Conservation (phyloP, 2,113 vertebrate genomes). For the Bufo bufo region DNA sequence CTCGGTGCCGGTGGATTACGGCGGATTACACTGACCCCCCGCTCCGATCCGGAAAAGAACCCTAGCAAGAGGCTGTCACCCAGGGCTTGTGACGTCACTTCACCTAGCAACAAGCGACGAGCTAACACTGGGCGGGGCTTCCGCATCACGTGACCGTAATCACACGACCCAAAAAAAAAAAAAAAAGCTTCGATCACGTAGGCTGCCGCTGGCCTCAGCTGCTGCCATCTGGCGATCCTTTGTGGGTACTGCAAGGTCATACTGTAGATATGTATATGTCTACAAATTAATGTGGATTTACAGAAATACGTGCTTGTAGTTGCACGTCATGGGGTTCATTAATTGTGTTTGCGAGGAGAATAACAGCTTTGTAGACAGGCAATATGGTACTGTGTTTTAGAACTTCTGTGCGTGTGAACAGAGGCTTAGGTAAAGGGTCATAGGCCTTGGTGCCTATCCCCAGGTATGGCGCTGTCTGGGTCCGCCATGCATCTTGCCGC, state of each 20-base stretch:
- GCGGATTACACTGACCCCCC: constrained; percentile 28
- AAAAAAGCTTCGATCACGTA: not conserved
- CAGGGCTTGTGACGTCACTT: constrained; percentile 43
- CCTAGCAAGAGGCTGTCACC: constrained; percentile 45
- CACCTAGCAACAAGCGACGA: constrained; percentile 54
- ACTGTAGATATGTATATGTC: too few species aligned
- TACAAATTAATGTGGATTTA: too few species aligned
- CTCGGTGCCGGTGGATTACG: constrained; percentile 25
- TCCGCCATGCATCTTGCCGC: too few species aligned
- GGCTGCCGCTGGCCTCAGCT: not conserved
- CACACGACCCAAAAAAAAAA: not conserved
- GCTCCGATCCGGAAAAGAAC: constrained; percentile 11
- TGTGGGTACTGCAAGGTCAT: not conserved
- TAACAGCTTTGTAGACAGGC: too few species aligned
- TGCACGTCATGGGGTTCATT: too few species aligned
- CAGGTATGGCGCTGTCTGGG: too few species aligned
- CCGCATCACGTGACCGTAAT: not conserved
- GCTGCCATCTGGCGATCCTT: not conserved
- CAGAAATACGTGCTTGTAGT: too few species aligned
- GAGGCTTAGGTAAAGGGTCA: too few species aligned
- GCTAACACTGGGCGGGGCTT: not conserved
- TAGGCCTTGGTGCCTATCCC: too few species aligned
- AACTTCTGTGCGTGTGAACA: too few species aligned
- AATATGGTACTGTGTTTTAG: too few species aligned
- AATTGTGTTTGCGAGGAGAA: too few species aligned